Base-by-base conservation (phyloP, 1,140 invertebrate species). In the Drosophila littoralis region DNA sequence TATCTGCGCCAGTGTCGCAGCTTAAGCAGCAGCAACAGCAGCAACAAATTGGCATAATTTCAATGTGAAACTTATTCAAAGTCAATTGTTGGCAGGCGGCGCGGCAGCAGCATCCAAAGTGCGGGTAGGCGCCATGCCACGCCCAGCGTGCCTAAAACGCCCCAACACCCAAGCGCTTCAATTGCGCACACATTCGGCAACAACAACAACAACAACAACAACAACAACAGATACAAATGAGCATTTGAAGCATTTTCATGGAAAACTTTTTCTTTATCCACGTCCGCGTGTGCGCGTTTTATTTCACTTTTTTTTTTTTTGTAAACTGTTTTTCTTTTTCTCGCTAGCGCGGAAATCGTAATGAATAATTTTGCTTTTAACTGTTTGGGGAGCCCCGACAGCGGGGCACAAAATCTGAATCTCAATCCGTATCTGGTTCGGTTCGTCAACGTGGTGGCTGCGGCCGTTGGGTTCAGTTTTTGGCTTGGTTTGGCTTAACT, bases 281-380 rank as follows among this genome's bases (percentile, higher is more conserved):
- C 40, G 35, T 43, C 32, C 57, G 65, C 60, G 28, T 70, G 71
- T 17, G 17, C 52, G 54, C 52, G 46, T 70, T 81, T 73, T 70
- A 68, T 42, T 65, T 68, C 48, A 48, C 46, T 70, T 52, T 63
- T 46, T 36, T 75, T 35, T 61, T 36, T 40, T 15, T 8, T 52
- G 22, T 28, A 28, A 28, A 28, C n/a, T 51, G 28, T 32, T 59
- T 66, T 59, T 64, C 63, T 70, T 42, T 60, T 57, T 81, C 57
- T 67, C 64, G 64, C 65, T 67, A 67, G 81, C 83, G 82, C 82
- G 83, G 82, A 88, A 86, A 88, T 88, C 77, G 82, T 88, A 86
- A 86, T 86, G 82, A 86, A 86, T 86, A 86, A 88, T 86, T 86
- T 88, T 82, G 82, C 79, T 79, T 82, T 86, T 79, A 86, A 86